phyloP scores from a whole-genome alignment of 2,113 vertebrate genomes.

The Heloderma charlesbogerti region DNA sequence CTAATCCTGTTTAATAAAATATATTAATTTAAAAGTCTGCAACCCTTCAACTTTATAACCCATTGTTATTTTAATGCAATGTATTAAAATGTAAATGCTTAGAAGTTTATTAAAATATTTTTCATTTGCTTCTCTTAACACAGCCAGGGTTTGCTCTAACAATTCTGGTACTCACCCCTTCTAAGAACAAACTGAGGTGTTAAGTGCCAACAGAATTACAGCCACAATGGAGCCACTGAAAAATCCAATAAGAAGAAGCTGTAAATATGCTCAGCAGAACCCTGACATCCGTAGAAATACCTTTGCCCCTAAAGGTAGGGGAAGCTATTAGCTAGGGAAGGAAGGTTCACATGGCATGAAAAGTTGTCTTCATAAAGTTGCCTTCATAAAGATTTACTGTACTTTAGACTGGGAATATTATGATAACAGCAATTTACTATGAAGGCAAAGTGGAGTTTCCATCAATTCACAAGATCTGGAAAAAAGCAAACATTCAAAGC shows the following conservation, averaged over 20 bases:
- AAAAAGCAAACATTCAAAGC: slow-evolving; percentile 50
- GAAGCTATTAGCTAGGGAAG: not conserved
- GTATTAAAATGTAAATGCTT: not conserved
- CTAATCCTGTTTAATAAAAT: not conserved
- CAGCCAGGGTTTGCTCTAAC: not conserved
- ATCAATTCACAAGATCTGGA: slow-evolving; percentile 16
- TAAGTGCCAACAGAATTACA: not conserved
- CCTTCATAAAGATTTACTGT: slow-evolving; percentile 14
- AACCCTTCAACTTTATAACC: not conserved
- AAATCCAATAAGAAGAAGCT: not conserved
- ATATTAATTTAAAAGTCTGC: not conserved
- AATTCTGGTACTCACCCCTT: not conserved
- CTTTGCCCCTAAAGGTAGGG: not conserved
- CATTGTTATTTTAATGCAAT: not conserved
- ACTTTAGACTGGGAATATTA: slow-evolving; percentile 38
- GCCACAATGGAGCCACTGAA: not conserved
- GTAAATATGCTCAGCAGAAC: not conserved
- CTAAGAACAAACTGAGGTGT: not conserved
- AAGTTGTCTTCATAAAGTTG: slow-evolving; percentile 46
- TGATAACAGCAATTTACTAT: slow-evolving; percentile 43
- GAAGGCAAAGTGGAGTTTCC: slow-evolving; percentile 36
- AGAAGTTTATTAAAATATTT: not conserved
- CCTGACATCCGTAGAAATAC: not conserved
- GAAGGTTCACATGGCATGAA: slow-evolving; percentile 14
- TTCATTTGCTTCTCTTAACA: not conserved